These are phyloP conservation scores for Oncorhynchus mykiss DNA, from an alignment of 2,113 vertebrate genomes.

Conservation along the genomic window DNA sequence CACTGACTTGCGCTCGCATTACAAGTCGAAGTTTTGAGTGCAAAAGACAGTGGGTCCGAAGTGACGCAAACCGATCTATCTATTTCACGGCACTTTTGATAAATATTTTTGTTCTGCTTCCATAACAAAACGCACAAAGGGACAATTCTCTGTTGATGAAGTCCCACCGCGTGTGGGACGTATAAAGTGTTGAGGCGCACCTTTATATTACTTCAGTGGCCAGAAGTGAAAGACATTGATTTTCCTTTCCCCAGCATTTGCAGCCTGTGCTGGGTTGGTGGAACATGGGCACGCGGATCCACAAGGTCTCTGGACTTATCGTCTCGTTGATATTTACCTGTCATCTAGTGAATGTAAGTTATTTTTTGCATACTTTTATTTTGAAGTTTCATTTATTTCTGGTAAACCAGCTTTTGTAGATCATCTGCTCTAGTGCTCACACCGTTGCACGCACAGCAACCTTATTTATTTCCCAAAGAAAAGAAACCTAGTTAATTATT, in stretches of 20 bases:
- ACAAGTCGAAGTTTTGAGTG: slow-evolving; percentile 52
- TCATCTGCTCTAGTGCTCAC: background rate
- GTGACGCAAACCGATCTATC: slow-evolving; percentile 25
- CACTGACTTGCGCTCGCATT: slow-evolving; percentile 56
- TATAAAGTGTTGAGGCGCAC: slow-evolving; percentile 48
- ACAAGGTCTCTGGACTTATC: slow-evolving; percentile 62
- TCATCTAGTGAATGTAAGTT: slow-evolving; percentile 73
- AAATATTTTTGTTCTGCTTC: slow-evolving; percentile 2
- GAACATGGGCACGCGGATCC: slow-evolving; percentile 70
- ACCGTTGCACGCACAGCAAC: too few relatives aligned
- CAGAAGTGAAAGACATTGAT: slow-evolving; percentile 59
- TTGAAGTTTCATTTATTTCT: background rate
- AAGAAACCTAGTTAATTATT: background rate
- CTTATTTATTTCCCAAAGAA: too few relatives aligned
- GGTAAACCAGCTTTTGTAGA: background rate
- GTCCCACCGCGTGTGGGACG: slow-evolving; percentile 60
- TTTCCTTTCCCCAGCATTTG: slow-evolving; percentile 51
- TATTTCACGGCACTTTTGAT: slow-evolving; percentile 2
- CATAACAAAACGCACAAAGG: slow-evolving; percentile 1
- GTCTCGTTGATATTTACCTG: slow-evolving; percentile 62
- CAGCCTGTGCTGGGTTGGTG: slow-evolving; percentile 63
- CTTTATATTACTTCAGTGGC: slow-evolving; percentile 31
- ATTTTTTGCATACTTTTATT: slow-evolving; percentile 24
- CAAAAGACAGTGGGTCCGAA: slow-evolving; percentile 31
- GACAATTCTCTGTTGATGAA: slow-evolving; percentile 65